Evolutionary conservation across 2,113 vertebrate genomes (phyloP), one percentile per base, ranked within the genome.

Genomic region (Archocentrus centrarchus): DNA sequence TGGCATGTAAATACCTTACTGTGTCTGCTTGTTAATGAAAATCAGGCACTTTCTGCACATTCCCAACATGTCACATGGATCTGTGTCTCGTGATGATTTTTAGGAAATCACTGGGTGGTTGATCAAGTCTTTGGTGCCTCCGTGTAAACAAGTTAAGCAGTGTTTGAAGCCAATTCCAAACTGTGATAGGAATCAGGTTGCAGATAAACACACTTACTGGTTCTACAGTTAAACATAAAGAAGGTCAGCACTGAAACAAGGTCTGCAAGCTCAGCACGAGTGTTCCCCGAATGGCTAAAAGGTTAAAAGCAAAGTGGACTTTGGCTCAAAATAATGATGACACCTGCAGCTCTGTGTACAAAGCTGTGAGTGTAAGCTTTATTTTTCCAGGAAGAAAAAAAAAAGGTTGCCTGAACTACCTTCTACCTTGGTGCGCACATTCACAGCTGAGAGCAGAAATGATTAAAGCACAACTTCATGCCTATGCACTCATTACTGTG

Each of bases 261-360:
- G 68, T 39, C 75, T 82, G 70, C 76, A 0, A 0, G 24, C 82
- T 87, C 88, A 87, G 88, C 85, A 85, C 11, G 75, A 30, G 3
- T 11, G 79, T 15, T 63, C 82, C 57, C 75, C 2, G 8, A 44
- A 44, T 35, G 18, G 53, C 68, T 44, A 37, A 73, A 82, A 61
- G 79, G 77, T 59, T 77, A 73, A 80, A 85, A 83, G n/a, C 63
- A 75, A 83, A 85, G 11, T 30, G 80, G 24, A 76, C 57, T 41
- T 79, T 20, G 24, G 79, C 85, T 80, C 14, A 37, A 59, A 82
- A 76, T 41, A 78, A 78, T 18, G 7, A 44, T 17, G 68, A 81
- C 63, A 84, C 44, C 77, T 78, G 83, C 80, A n/a, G 76, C 76
- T 68, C 39, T 3, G 55, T 22, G 2, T 13, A 35, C 58, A 73